Evolutionary conservation across 2,888 invertebrate genomes (phyloP).

Genomic region (Drosophila borealis): DNA sequence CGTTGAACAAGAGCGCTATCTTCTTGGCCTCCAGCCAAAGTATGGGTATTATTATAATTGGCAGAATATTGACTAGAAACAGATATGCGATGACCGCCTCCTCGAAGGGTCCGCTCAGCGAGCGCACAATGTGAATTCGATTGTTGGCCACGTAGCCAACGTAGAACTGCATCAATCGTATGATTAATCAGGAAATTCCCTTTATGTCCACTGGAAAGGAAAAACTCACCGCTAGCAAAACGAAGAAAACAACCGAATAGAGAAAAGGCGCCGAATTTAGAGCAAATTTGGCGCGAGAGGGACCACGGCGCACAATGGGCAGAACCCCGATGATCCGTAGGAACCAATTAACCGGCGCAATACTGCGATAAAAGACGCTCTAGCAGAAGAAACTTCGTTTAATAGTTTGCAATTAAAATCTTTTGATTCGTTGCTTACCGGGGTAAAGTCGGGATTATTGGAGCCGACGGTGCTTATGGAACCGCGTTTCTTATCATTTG

Average conservation of each 20-base stretch:
- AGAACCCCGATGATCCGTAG: constrained; percentile 87
- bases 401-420: neutral
- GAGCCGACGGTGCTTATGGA: constrained; percentile 76
- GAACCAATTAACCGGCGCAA: constrained; percentile 85
- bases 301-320: constrained; percentile 86
- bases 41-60: constrained; percentile 88
- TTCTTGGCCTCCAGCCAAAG: constrained; percentile 89
- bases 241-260: constrained; percentile 87
- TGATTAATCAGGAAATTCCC: neutral
- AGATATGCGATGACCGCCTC: constrained; percentile 91
- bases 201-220: no score
- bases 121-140: constrained; percentile 87
- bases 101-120: constrained; percentile 89
- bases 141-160: constrained; percentile 88
- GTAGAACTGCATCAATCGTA: constrained; percentile 83
- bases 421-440: constrained; percentile 46
- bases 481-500: constrained; percentile 63
- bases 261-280: constrained; percentile 86
- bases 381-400: constrained; percentile 31
- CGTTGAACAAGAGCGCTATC: constrained; percentile 86
- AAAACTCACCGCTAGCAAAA: constrained; percentile 85
- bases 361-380: constrained; percentile 85
- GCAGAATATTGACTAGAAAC: constrained; percentile 90
- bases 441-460: constrained; percentile 72
- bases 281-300: constrained; percentile 86